Evolutionary conservation across 35 echinoderm and acorn worm genomes (phyloP).

Genomic region (Apostichopus californicus): DNA sequence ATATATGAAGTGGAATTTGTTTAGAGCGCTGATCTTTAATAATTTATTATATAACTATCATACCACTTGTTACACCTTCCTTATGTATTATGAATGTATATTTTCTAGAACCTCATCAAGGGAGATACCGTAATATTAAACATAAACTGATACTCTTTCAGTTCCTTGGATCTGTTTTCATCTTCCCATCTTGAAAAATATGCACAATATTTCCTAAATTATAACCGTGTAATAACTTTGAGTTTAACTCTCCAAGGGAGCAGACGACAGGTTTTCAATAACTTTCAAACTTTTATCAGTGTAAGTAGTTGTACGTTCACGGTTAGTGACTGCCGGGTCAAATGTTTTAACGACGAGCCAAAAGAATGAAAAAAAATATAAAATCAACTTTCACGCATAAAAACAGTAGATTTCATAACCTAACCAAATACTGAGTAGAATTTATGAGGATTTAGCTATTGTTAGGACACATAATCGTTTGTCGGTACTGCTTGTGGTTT

Average conservation of each 20-base stretch:
- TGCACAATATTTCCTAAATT: neutral
- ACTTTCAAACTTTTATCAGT: constrained; percentile 9
- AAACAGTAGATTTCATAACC: constrained; percentile 28
- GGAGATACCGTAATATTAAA: too few species aligned
- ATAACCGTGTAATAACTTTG: neutral
- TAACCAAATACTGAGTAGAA: constrained; percentile 30
- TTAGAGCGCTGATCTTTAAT: too few species aligned
- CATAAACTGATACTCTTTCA: too few species aligned
- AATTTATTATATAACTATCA: too few species aligned
- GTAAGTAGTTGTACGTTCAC: constrained; percentile 18
- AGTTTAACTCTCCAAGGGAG: neutral
- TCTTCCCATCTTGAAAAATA: too few species aligned
- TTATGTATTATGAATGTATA: too few species aligned
- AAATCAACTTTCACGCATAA: constrained; percentile 17
- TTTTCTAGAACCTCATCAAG: too few species aligned
- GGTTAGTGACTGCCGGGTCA: neutral
- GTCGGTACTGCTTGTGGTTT: constrained; percentile 33
- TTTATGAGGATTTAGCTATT: constrained; percentile 17
- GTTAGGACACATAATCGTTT: constrained; percentile 45
- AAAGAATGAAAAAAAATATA: neutral
- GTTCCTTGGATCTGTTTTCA: too few species aligned
- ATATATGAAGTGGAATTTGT: too few species aligned
- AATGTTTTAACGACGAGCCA: neutral
- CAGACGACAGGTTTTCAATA: constrained; percentile 33
- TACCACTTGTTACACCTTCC: too few species aligned